phyloP scores from a whole-genome alignment of 2,797 vertebrate species.

The Mormyrus hasselquistii region DNA sequence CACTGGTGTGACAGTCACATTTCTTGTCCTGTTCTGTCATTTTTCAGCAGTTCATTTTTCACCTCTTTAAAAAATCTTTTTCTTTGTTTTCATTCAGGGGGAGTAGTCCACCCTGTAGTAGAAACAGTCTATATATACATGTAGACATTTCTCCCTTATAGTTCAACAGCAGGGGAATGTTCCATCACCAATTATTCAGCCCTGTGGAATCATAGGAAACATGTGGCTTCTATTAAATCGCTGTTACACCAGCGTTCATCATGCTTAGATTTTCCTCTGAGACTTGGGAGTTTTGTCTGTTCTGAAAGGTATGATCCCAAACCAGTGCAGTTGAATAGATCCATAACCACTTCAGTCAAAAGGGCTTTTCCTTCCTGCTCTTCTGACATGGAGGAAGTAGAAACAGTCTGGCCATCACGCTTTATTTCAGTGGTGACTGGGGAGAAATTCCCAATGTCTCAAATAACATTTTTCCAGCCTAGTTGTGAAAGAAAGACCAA shows the following conservation, averaged over 20 bases:
- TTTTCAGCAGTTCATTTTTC: background rate
- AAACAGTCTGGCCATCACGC: slow-evolving; percentile 37
- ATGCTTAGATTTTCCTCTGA: slow-evolving; percentile 45
- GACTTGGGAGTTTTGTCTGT: slow-evolving; percentile 42
- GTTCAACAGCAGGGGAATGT: slow-evolving; percentile 39
- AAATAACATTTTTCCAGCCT: slow-evolving; percentile 23
- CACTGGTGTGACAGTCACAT: background rate
- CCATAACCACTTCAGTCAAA: slow-evolving; percentile 35
- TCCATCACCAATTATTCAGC: slow-evolving; percentile 37
- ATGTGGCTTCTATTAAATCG: slow-evolving; percentile 61
- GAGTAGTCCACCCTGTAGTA: slow-evolving; percentile 32
- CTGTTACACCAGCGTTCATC: slow-evolving; percentile 53
- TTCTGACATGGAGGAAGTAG: slow-evolving; percentile 26
- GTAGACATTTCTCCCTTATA: slow-evolving; percentile 43
- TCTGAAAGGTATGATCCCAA: slow-evolving; percentile 41
- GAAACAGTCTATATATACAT: slow-evolving; percentile 24
- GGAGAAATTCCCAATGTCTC: slow-evolving; percentile 28
- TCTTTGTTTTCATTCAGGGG: slow-evolving; percentile 35
- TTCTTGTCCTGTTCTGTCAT: background rate
- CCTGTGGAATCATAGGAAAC: slow-evolving; percentile 42
- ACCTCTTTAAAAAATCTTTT: background rate
- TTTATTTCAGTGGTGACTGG: slow-evolving; percentile 28
- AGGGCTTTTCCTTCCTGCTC: slow-evolving; percentile 12
- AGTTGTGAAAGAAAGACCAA: slow-evolving; percentile 5
- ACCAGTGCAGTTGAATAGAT: slow-evolving; percentile 33